A percentile compares a stretch with the other conserved stretches of the same genome.
These are phyloP conservation scores for Arvicanthis niloticus DNA, from an alignment of 2,113 vertebrate species.

Conservation along the genomic window DNA sequence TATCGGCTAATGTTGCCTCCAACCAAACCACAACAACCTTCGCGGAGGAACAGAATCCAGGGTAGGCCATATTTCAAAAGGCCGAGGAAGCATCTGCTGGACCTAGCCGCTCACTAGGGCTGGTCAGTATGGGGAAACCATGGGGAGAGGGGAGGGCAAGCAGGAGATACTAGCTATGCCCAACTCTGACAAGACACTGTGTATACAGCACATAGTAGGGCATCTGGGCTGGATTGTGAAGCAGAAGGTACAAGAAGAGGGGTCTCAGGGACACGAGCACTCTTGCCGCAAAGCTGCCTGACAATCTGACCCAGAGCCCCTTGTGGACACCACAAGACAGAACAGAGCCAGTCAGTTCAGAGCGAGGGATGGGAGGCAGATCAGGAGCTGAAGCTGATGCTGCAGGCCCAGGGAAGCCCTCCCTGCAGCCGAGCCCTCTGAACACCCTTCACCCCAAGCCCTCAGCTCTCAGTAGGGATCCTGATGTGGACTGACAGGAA, in stretches of 20 bases:
- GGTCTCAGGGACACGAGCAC: not conserved
- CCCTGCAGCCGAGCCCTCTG: not conserved
- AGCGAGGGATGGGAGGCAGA: accelerated
- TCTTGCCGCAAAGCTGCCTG: not conserved
- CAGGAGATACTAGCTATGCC: not conserved
- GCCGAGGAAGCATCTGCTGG: not conserved
- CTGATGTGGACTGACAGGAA: too few species aligned
- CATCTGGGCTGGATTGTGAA: not conserved
- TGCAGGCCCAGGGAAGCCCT: not conserved
- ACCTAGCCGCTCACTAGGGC: not conserved
- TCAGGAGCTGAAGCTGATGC: accelerated
- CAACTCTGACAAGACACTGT: accelerated
- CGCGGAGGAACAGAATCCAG: not conserved
- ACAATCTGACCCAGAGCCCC: not conserved
- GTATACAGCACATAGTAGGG: not conserved
- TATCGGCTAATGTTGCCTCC: not conserved
- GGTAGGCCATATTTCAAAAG: not conserved
- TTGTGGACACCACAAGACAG: not conserved
- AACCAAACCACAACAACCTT: not conserved
- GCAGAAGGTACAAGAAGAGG: accelerated
- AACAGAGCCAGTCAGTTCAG: accelerated
- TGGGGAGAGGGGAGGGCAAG: not conserved
- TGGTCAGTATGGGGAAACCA: not conserved
- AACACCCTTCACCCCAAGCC: not conserved
- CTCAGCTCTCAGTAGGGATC: not conserved